Evolutionary conservation across 2,113 vertebrate genomes (phyloP), one percentile per base, ranked within the genome.

Genomic region (Rhagologus leucostigma): DNA sequence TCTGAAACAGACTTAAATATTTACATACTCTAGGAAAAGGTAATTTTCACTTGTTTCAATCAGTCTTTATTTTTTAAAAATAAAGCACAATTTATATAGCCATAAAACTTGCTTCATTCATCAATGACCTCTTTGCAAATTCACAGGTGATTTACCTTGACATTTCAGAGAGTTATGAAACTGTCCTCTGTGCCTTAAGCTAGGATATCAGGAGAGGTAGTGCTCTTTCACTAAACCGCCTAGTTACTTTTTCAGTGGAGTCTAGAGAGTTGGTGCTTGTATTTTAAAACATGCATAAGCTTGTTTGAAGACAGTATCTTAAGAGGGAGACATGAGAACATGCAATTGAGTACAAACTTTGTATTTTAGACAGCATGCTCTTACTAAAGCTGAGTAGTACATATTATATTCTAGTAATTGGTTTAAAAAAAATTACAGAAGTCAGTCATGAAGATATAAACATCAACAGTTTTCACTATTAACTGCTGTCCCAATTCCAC

Each of bases 161-260:
- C 27, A 55, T 90, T 94, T 96, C 95, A 91, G 60, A 23, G 32
- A 71, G 94, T 98, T 98, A 97, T 86, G 97, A 98, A 97, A 98
- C 89, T 59, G 89, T 69, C 92, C 93, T 93, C 88, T 65, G 57
- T 76, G 93, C 95, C 84, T 75, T 90, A 81, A 94, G 63, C 60
- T 44, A 71, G 67, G 76, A 78, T 74, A 89, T 49, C 46, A 59
- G 18, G 37, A 67, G 64, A 88, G 65, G 94, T 3, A 59, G 52
- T 81, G 89, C 60, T 86, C 80, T 80, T 93, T 79, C 76, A 83
- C 42, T 71, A 56, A 81, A 95, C 52, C 42, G 62, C 30, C 37
- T 16, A 5, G 49, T 64, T 79, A 49, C 30, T 59, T 80, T 50
- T 73, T 82, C 57, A 50, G 39, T 23, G 29, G 35, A 71, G 37